Percentiles rank a stretch among this genome's conserved stretches.
These are phyloP conservation scores for Motacilla tschutschensis DNA, from an alignment of 2,113 vertebrate species.

Conservation along the genomic window DNA sequence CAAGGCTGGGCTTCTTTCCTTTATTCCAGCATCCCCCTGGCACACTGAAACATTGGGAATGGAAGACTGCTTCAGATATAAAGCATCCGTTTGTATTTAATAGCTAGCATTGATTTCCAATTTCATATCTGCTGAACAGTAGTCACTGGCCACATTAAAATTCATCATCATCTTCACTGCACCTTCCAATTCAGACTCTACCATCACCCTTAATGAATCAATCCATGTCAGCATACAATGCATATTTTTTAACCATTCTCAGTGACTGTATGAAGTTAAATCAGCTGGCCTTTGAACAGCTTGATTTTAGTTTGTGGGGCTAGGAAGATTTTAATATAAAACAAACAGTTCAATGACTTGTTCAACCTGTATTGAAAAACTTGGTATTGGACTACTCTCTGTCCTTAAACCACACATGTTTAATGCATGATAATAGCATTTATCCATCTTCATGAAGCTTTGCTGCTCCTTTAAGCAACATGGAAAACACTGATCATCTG, in stretches of 20 bases:
- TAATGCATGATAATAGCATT: slow-evolving; percentile 9
- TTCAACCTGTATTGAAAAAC: slow-evolving; percentile 35
- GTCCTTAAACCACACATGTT: slow-evolving; percentile 19
- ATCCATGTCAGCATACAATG: neutral
- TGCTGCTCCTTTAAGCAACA: slow-evolving; percentile 4
- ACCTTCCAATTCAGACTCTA: slow-evolving; percentile 13
- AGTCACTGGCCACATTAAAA: slow-evolving; percentile 47
- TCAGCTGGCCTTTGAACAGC: neutral
- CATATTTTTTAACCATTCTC: neutral
- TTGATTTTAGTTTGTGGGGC: neutral
- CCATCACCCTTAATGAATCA: slow-evolving; percentile 27
- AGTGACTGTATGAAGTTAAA: slow-evolving; percentile 13
- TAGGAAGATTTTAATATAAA: neutral
- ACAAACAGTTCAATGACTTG: neutral
- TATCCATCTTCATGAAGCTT: slow-evolving; percentile 15
- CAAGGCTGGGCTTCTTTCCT: neutral
- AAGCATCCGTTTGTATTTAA: slow-evolving; percentile 45
- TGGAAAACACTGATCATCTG: neutral
- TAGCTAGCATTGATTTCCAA: slow-evolving; percentile 54
- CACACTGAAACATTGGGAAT: neutral
- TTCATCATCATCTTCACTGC: slow-evolving; percentile 40
- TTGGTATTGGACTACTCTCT: neutral
- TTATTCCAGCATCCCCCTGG: neutral
- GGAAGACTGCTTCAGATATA: slow-evolving; percentile 7
- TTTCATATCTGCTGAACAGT: slow-evolving; percentile 54